These are phyloP conservation scores for Trididemnum nubilum DNA, from an alignment of 23 tunicate genomes.

Conservation along the genomic window DNA sequence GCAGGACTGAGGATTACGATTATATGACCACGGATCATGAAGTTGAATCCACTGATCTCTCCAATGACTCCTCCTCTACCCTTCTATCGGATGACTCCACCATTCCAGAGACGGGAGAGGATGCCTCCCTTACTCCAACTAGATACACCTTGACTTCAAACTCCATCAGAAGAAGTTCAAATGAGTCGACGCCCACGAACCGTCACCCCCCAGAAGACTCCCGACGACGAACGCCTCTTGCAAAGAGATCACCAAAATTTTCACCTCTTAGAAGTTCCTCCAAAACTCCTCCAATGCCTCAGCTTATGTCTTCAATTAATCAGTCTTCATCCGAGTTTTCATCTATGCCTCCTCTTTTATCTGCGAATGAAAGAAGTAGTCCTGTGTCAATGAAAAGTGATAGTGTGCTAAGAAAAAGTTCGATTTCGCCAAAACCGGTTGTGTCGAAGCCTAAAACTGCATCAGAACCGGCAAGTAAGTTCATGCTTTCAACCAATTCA, in stretches of 20 bases:
- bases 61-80: neutral
- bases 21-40: neutral
- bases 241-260: too few relatives aligned
- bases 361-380: too few relatives aligned
- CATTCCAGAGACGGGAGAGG: neutral
- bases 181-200: neutral
- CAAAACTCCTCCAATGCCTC: too few relatives aligned
- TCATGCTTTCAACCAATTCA: too few relatives aligned
- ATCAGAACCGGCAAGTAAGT: too few relatives aligned
- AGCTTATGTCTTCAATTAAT: too few relatives aligned
- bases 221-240: neutral
- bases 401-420: too few relatives aligned
- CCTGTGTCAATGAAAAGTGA: too few relatives aligned
- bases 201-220: neutral
- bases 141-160: neutral
- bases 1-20: neutral
- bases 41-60: neutral
- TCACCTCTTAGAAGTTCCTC: too few relatives aligned
- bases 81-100: neutral
- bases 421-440: too few relatives aligned
- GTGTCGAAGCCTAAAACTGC: too few relatives aligned
- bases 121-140: neutral
- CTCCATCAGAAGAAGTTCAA: neutral
- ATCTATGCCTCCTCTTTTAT: neutral
- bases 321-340: too few relatives aligned